Base-by-base conservation (phyloP, 2,797 vertebrate species). In the Schizopygopsis pylzovi region DNA sequence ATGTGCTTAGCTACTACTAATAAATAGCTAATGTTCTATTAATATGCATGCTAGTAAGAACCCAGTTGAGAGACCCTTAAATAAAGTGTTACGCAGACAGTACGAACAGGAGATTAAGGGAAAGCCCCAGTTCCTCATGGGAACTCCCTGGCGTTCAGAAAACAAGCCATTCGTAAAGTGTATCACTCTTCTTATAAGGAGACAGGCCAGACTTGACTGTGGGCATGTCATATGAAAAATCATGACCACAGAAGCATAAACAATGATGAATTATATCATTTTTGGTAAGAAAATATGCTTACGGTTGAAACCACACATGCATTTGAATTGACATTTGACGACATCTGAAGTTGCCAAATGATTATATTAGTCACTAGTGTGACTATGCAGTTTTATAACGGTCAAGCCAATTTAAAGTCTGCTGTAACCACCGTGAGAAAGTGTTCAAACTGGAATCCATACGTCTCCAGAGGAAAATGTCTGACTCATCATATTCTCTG, bases 321-420 rank as follows among this genome's bases (percentile, higher is more conserved):
- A 25, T 72, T 39, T 68, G 16, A 39, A 39, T 25, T 79, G 76
- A 85, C 87, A 80, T 20, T 41, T 78, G 47, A 71, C 28, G 82
- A 84, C 73, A 25, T 47, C 78, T 54, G 86, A 86, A 79, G 90
- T 89, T 79, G 81, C 47, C 65, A 68, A 68, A 39, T 39, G 10
- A 68, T 20, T 10, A 90, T 89, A 72, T 90, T 90, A 87, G 87
- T 92, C 89, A 90, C 84, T 15, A 20, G n/a, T 83, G 84, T 86
- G 54, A 85, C 67, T 82, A 22, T 86, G 72, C 77, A 61, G 87
- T 82, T 88, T 81, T 85, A 91, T 84, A 89, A 86, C 63, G 25
- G 89, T 91, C 88, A 90, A 82, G 90, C 89, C 81, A 85, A 88
- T 80, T 72, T 92, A 91, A 92, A 90, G 86, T 86, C 49, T 88